Evolutionary conservation across 2,797 vertebrate genomes (phyloP), one percentile per base, ranked within the genome.

Genomic region (Cyprinella venusta): DNA sequence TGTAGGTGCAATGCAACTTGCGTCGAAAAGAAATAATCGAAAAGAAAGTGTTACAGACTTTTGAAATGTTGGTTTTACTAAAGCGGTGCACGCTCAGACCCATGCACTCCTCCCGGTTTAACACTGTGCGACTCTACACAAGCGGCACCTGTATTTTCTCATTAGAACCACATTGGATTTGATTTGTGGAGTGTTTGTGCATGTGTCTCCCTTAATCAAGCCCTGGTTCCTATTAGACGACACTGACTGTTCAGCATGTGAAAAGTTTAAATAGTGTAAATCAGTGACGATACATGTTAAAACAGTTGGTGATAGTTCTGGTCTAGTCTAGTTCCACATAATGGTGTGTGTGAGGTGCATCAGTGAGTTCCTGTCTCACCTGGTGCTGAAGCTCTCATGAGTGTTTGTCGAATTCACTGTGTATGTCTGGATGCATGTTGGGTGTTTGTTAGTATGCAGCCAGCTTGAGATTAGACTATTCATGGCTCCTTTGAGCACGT

Each of bases 181-280:
- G 70, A 85, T 75, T 75, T 52, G 48, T 83, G 74, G 61, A 77
- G 75, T 70, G 26, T 84, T 85, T 16, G 74, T 86, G 87, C 85
- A 88, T 88, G 85, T 80, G 45, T 80, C 74, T 81, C 63, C 74
- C 76, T 75, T 50, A 76, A 63, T 75, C 40, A 64, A 79, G 87
- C 61, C 78, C 67, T 72, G 81, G 78, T 69, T 79, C 33, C 68
- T 78, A 77, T 81, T 87, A 81, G 74, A 78, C 19, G 45, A 76
- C 68, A 75, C 81, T 85, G 86, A 84, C 79, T 86, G 75, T 79
- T 82, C 33, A 82, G 82, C 85, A 88, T 88, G 79, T 84, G 45
- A 79, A 80, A 82, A 69, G 71, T 78, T 63, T 64, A 52, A 48
- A 54, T 76, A 80, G 40, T 80, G 71, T 79, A 80, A 72, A 50